A percentile compares a stretch with the other conserved stretches of the same genome.
Conservation (phyloP, 2,797 vertebrate genomes). For the Siniperca scherzeri region DNA sequence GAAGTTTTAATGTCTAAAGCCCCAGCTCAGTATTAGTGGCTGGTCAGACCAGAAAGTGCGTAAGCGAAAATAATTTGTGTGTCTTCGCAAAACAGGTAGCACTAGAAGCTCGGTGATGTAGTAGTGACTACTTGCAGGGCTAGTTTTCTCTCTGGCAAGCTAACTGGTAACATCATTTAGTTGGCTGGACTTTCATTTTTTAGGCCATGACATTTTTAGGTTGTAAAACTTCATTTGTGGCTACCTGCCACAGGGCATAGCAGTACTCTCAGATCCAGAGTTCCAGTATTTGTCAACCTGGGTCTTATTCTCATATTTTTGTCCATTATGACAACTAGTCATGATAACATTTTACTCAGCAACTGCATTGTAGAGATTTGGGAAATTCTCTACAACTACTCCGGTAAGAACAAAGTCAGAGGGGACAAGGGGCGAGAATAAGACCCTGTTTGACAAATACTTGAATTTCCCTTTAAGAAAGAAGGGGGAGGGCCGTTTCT, state of each 20-base stretch:
- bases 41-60: constrained; percentile 1
- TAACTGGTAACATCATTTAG: not conserved
- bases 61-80: not conserved
- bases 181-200: constrained; percentile 41
- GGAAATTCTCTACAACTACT: too few species aligned
- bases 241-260: constrained; percentile 4
- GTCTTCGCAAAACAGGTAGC: not conserved
- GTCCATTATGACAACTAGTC: not conserved
- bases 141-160: not conserved
- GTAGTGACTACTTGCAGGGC: not conserved
- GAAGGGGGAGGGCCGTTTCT: constrained; percentile 38
- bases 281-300: not conserved
- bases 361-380: not conserved
- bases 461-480: constrained; percentile 23
- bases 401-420: not conserved
- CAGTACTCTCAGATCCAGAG: not conserved
- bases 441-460: constrained; percentile 3
- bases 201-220: constrained; percentile 17
- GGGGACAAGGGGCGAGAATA: not conserved
- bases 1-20: not conserved
- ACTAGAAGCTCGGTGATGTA: not conserved
- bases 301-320: constrained; percentile 8
- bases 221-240: not conserved
- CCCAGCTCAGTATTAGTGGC: not conserved
- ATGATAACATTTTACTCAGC: not conserved